Conservation (phyloP, 2,113 vertebrate species). For the Acrocephalus kingi region DNA sequence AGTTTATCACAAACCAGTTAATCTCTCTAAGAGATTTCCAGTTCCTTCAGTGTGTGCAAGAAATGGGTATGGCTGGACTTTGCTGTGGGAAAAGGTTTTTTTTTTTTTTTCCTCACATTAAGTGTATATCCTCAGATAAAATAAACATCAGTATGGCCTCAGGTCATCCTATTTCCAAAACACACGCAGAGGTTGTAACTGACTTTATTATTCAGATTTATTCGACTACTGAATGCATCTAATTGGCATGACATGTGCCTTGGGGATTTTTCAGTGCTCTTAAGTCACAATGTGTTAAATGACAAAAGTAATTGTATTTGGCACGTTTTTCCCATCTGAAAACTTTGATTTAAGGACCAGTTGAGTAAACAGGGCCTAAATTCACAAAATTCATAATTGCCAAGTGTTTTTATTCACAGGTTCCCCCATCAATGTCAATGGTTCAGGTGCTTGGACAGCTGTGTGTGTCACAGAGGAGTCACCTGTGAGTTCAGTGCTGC, state of each 20-base stretch:
- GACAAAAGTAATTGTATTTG: background rate
- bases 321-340: background rate
- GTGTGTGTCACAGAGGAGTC: background rate
- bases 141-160: background rate
- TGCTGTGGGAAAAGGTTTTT: background rate
- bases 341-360: background rate
- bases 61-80: background rate
- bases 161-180: background rate
- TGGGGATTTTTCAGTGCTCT: background rate
- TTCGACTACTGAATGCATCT: background rate
- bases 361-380: background rate
- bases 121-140: background rate
- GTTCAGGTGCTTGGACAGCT: background rate
- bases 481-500: background rate
- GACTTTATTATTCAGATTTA: slow-evolving; percentile 25
- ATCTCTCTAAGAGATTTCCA: background rate
- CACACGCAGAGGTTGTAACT: background rate
- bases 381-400: background rate
- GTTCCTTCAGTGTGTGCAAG: background rate
- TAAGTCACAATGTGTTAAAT: background rate
- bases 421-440: background rate
- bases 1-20: background rate
- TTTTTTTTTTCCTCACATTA: background rate
- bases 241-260: background rate
- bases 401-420: background rate